Conservation (phyloP, 2,888 invertebrate species). For the Toxonevra muliebris region DNA sequence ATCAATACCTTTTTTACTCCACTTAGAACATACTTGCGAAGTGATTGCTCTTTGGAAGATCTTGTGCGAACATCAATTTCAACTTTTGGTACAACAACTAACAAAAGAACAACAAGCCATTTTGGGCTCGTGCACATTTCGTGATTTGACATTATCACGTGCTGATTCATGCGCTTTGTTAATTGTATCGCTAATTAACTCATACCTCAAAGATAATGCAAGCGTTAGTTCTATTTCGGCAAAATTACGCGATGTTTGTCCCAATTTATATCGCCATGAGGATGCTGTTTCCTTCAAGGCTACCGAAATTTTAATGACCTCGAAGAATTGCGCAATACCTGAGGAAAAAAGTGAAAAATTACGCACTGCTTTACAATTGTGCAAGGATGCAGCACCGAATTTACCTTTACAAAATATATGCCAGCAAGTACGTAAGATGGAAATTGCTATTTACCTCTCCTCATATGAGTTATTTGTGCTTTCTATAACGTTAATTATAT, state of each 20-base stretch:
- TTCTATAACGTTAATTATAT: not conserved
- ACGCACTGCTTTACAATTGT: conserved; percentile 81
- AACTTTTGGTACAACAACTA: conserved; percentile 77
- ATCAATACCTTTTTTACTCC: not conserved
- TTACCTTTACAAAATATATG: conserved; percentile 87
- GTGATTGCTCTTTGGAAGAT: conserved; percentile 93
- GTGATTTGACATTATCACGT: conserved; percentile 66
- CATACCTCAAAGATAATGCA: conserved; percentile 94
- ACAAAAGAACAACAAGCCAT: conserved; percentile 74
- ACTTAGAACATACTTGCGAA: conserved; percentile 78
- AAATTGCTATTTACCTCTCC: not conserved
- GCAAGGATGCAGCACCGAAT: conserved; percentile 88
- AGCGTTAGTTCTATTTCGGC: conserved; percentile 91
- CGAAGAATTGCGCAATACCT: conserved; percentile 77
- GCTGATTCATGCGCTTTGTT: conserved; percentile 75
- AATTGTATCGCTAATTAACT: conserved; percentile 86
- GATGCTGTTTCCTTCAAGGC: conserved; percentile 97
- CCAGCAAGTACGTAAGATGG: conserved; percentile 67
- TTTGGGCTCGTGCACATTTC: conserved; percentile 71
- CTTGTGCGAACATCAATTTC: conserved; percentile 90
- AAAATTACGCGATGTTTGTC: conserved; percentile 89
- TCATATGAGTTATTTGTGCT: not conserved
- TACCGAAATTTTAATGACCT: conserved; percentile 87
- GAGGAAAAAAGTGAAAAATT: conserved; percentile 82
- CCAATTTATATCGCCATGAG: conserved; percentile 91